Evolutionary conservation across 2,797 vertebrate genomes (phyloP), one percentile per base, ranked within the genome.

Genomic region (Mormyrops attenuatus): DNA sequence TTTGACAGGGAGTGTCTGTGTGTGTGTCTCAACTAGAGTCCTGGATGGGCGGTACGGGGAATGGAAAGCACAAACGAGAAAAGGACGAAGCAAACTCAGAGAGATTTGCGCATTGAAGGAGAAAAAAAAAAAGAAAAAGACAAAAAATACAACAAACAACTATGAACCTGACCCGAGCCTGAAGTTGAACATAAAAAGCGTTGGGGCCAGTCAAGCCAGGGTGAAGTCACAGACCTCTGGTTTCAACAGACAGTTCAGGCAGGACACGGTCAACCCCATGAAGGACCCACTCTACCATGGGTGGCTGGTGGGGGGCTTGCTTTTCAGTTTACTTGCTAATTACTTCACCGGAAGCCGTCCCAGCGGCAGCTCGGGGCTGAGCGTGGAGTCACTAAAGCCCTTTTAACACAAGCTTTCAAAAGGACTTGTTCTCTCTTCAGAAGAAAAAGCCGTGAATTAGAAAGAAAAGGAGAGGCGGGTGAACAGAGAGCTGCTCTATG

Each of bases 371-470:
- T 89, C 73, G n/a, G 69, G 69, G 53, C 50, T 53, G 41, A 85
- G 89, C 55, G 44, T 7, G 38, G 55, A 88, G 60, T 85, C 84
- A 63, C 82, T 55, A 88, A 80, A 90, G 82, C 87, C 88, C 87
- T 34, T 88, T 80, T 60, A 80, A 88, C 80, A 82, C 88, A 44
- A 80, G 55, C 38, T 80, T 77, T 60, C 69, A 77, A 90, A 69
- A 84, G 77, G 77, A 49, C 60, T 85, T 55, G 66, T 89, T 55
- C 69, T 55, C 73, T n/a, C 69, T 73, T 80, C 66, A 38, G 50
- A 34, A 89, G 17, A 53, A 53, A 34, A 73, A 38, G 22, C 47
- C 22, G 2, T 50, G 66, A 47, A 77, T 17, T 30, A 73, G 3
- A 69, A 15, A 30, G 63, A 69, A 69, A 69, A 69, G 30, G 26